Conservation (phyloP, 2,797 vertebrate species). For the Micropoecilia bifurca region DNA sequence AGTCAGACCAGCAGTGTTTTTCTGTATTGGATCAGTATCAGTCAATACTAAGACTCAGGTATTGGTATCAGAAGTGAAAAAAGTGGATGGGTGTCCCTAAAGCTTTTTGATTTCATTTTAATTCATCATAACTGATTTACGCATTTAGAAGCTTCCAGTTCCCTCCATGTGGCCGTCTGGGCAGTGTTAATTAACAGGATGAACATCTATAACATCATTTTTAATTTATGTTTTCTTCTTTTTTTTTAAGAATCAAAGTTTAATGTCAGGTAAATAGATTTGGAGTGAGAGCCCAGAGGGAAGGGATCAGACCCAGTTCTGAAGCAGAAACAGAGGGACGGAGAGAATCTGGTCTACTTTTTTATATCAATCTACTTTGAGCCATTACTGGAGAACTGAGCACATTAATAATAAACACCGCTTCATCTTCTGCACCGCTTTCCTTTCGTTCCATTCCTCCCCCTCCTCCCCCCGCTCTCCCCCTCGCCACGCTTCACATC, state of each 20-base stretch:
- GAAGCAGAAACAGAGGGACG: conserved; percentile 31
- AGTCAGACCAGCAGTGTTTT: no score
- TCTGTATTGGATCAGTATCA: no score
- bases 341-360: conserved; percentile 32
- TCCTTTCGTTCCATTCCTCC: neutral
- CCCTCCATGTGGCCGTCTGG: conserved; percentile 36
- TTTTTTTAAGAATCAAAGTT: conserved; percentile 31
- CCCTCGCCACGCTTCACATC: conserved; percentile 63
- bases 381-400: conserved; percentile 67
- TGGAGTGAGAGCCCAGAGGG: conserved; percentile 44
- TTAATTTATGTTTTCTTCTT: conserved; percentile 12
- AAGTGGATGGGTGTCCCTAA: no score
- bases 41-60: no score
- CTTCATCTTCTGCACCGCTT: conserved; percentile 36
- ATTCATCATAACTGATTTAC: no score
- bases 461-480: conserved; percentile 28
- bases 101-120: no score
- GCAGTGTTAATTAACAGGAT: conserved; percentile 52
- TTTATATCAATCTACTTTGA: conserved; percentile 51
- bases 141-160: conserved; percentile 25
- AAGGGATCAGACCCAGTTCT: conserved; percentile 51
- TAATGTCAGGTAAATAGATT: conserved; percentile 44
- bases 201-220: conserved; percentile 34
- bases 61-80: no score
- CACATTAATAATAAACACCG: conserved; percentile 68